Percentiles rank a stretch among this genome's conserved stretches.
Evolutionary conservation across 2,888 invertebrate genomes (phyloP).

Genomic region (Phengaris arion): DNA sequence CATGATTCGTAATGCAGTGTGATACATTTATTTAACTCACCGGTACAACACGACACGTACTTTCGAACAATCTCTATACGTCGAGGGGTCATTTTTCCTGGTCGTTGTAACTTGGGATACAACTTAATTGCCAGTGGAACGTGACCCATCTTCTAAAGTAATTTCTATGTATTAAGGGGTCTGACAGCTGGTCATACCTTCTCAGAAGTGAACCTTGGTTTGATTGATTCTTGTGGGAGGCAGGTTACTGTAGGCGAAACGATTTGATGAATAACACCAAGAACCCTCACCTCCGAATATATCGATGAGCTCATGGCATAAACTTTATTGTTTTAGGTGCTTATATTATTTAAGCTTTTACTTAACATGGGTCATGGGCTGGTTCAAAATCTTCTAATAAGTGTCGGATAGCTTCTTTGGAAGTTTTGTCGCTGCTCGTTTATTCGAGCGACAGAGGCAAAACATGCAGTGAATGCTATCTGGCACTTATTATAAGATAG

Average conservation of each 20-base stretch:
- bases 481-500: no score
- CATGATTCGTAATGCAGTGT: constrained; percentile 15
- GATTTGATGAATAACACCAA: constrained; percentile 42
- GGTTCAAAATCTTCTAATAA: no score
- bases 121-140: not conserved
- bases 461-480: no score
- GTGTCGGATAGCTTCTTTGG: no score
- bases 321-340: not conserved
- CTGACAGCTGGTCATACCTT: constrained; percentile 55
- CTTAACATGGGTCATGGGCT: no score
- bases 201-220: constrained; percentile 59
- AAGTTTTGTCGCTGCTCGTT: no score
- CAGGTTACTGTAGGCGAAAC: constrained; percentile 48
- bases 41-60: not conserved
- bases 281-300: not conserved
- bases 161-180: not conserved
- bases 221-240: constrained; percentile 66
- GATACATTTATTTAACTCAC: not conserved
- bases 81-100: not conserved
- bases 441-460: no score
- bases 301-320: not conserved
- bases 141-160: not conserved
- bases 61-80: not conserved
- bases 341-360: no score
- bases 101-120: not conserved